Base-by-base conservation (phyloP, 2,888 invertebrate species). In the Germaria angustata region DNA sequence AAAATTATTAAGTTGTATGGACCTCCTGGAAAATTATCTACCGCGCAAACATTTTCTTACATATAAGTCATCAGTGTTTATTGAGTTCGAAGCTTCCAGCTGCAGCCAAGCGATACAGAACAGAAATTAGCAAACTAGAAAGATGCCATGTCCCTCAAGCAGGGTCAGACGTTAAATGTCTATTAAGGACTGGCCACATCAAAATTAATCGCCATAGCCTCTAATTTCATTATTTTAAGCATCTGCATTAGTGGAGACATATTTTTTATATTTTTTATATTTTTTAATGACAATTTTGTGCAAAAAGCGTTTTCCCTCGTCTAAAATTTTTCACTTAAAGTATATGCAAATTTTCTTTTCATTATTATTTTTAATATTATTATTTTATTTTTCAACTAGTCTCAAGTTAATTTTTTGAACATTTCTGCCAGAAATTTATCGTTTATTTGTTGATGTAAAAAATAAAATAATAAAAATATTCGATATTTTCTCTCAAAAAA, bases 241-340 rank as follows among this genome's bases (percentile, higher is more conserved):
- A 17, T 24, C 61, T 77, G 77, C 6, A 13, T 17, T n/a, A 8
- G 17, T 39, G 13, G 22, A 17, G n/a, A 32, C 28, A n/a, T n/a
- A n/a, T n/a, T n/a, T n/a, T n/a, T 32, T 32, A 34, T 39, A 20
- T 53, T 39, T n/a, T 49, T 51, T 41, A 17, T 5, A 22, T 41
- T 46, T 51, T 59, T 53, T 55, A 63, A 68, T 53, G 59, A 68
- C 63, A 63, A 24, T 57, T 55, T 69, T 75, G 36, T 36, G 59
- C 24, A 57, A 63, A 69, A 75, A 68, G 36, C 53, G 36, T 55
- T 55, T 59, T 59, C 49, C 15, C 17, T 39, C 2, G 20, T 20
- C 17, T 39, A 0, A 28, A 32, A 32, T 17, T 20, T 15, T 49
- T 36, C 11, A n/a, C 8, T 11, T 15, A 28, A 28, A 15, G 28